A percentile compares a stretch with the other conserved stretches of the same genome.
These are phyloP conservation scores for Thyatira batis DNA, from an alignment of 2,888 invertebrate genomes.

Conservation along the genomic window DNA sequence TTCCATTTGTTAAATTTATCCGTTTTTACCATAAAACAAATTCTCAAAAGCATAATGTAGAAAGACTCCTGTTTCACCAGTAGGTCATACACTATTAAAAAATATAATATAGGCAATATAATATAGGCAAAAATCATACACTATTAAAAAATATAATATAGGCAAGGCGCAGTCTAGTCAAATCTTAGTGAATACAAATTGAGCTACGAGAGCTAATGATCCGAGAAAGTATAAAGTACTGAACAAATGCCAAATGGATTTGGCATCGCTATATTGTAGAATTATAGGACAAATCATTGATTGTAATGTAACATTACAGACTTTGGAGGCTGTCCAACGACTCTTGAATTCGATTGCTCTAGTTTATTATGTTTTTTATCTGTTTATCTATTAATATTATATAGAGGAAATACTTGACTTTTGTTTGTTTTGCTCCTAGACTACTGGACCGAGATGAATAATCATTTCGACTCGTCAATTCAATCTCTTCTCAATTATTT, in stretches of 20 bases:
- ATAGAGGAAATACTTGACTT: too few relatives aligned
- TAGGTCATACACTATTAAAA: too few relatives aligned
- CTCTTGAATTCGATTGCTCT: constrained; percentile 40
- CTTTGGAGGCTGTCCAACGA: constrained; percentile 58
- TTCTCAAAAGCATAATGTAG: too few relatives aligned
- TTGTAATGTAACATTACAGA: constrained; percentile 33
- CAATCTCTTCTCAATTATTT: too few relatives aligned
- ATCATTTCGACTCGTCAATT: too few relatives aligned
- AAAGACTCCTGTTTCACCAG: too few relatives aligned
- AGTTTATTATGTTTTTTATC: constrained; percentile 46
- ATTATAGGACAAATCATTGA: constrained; percentile 48
- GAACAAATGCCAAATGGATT: constrained; percentile 39
- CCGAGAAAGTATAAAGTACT: constrained; percentile 10
- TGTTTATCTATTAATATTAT: too few relatives aligned
- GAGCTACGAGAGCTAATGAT: constrained; percentile 15
- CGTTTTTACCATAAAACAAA: too few relatives aligned
- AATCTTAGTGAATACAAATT: not conserved
- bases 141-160: not conserved
- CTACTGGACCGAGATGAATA: too few relatives aligned
- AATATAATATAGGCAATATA: not conserved
- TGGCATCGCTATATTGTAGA: constrained; percentile 44
- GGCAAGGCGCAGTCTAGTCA: not conserved
- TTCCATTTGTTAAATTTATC: too few relatives aligned
- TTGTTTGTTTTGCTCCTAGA: too few relatives aligned
- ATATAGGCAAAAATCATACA: too few relatives aligned